Evolutionary conservation across 2,888 invertebrate species (phyloP).

Genomic region (Brassicogethes aeneus): DNA sequence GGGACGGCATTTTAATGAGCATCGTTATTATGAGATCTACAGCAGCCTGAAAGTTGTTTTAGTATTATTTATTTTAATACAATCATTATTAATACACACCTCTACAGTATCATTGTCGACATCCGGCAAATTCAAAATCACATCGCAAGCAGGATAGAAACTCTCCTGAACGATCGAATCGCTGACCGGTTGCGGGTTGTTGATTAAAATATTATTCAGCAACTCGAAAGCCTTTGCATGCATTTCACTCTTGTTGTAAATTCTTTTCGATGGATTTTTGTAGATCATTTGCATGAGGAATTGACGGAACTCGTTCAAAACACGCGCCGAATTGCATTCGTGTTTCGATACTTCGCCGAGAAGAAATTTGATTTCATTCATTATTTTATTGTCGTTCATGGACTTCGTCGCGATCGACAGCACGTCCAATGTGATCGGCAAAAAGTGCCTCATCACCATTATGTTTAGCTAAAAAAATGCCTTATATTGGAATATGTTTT

Average conservation of each 20-base stretch:
- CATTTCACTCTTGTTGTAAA: constrained; percentile 13
- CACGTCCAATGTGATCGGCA: too few relatives aligned
- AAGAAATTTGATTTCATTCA: constrained; percentile 19
- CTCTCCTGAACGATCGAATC: constrained; percentile 16
- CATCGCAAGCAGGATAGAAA: constrained; percentile 15
- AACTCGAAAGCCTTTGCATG: constrained; percentile 18
- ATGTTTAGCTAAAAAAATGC: too few relatives aligned
- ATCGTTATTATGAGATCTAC: constrained; percentile 14
- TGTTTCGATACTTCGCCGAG: constrained; percentile 16
- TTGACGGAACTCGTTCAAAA: constrained; percentile 17
- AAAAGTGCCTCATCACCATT: too few relatives aligned
- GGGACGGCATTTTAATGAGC: constrained; percentile 11
- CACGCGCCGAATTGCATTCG: constrained; percentile 12
- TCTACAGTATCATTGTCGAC: constrained; percentile 17
- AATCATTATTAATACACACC: constrained; percentile 8
- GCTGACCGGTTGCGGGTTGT: constrained; percentile 15
- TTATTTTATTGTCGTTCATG: not conserved
- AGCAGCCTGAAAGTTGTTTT: constrained; percentile 17
- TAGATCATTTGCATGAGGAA: constrained; percentile 17
- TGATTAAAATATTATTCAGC: constrained; percentile 17
- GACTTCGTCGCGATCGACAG: too few relatives aligned
- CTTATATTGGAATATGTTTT: too few relatives aligned
- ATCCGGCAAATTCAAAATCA: constrained; percentile 10
- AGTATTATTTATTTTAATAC: too few relatives aligned
- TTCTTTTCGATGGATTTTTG: constrained; percentile 11